Percentiles rank a stretch among this genome's conserved stretches.
Evolutionary conservation across 2,113 vertebrate genomes (phyloP).

Genomic region (Ramphastos sulfuratus): DNA sequence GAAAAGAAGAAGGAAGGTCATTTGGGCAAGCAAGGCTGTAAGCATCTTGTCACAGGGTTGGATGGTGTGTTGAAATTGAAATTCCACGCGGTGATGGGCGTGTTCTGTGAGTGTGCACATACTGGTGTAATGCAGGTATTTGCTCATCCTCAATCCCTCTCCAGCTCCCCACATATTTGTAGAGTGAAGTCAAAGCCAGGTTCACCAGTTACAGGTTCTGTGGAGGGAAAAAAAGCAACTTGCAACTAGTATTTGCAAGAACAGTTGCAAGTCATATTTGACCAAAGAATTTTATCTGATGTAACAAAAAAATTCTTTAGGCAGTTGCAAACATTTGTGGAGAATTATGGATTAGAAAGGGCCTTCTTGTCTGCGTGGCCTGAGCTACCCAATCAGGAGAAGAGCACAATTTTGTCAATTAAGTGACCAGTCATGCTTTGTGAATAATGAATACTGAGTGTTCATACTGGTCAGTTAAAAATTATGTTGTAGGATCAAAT

Average conservation of each 20-base stretch:
- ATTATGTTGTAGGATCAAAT: constrained; percentile 36
- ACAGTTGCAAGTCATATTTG: not conserved
- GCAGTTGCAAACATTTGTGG: not conserved
- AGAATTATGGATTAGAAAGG: not conserved
- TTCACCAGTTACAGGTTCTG: not conserved
- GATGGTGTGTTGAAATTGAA: not conserved
- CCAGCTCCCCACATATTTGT: not conserved
- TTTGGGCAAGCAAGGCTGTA: not conserved
- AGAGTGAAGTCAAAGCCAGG: rapidly evolving
- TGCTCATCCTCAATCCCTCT: not conserved
- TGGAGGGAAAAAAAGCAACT: not conserved
- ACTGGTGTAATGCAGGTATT: not conserved
- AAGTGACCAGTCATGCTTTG: not conserved
- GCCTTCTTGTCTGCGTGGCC: not conserved
- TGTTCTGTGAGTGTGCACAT: not conserved
- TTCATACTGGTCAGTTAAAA: not conserved
- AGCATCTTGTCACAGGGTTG: not conserved
- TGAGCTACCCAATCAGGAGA: not conserved
- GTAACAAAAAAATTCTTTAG: not conserved
- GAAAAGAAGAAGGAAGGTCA: not conserved
- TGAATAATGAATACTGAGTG: not conserved
- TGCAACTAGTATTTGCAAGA: not conserved
- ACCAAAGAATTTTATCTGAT: not conserved
- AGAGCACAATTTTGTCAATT: not conserved
- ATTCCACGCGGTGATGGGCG: not conserved